phyloP scores from a whole-genome alignment of 2,797 vertebrate genomes.

The Myotis daubentonii region DNA sequence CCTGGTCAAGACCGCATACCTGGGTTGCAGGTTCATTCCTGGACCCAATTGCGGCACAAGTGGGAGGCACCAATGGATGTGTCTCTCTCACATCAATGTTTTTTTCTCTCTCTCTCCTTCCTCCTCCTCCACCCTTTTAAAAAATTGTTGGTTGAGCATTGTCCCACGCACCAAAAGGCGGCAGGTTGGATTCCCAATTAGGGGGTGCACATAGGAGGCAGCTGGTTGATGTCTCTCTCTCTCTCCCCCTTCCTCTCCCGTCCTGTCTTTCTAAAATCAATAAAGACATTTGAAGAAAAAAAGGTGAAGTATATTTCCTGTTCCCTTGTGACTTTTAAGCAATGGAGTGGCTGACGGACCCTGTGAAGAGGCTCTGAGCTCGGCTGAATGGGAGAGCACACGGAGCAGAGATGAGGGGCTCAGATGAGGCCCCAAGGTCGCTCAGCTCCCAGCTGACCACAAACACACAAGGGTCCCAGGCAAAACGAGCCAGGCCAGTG shows the following conservation, averaged over 20 bases:
- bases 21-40: too few species aligned
- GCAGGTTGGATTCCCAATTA: too few species aligned
- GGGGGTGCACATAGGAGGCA: too few species aligned
- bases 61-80: too few species aligned
- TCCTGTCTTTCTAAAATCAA: not conserved
- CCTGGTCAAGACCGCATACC: too few species aligned
- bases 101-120: too few species aligned
- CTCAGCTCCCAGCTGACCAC: not conserved
- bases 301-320: not conserved
- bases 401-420: not conserved
- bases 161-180: too few species aligned
- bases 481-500: not conserved
- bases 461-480: not conserved
- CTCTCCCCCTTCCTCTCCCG: not conserved
- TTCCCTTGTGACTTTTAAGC: not conserved
- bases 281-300: not conserved
- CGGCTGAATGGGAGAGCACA: not conserved
- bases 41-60: too few species aligned
- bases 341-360: not conserved
- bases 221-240: not conserved
- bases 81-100: too few species aligned
- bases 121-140: too few species aligned
- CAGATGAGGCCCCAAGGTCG: rapidly evolving
- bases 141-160: too few species aligned
- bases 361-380: not conserved